Evolutionary conservation across 1,140 invertebrate species (phyloP).

Genomic region (Neodiprion virginianus): DNA sequence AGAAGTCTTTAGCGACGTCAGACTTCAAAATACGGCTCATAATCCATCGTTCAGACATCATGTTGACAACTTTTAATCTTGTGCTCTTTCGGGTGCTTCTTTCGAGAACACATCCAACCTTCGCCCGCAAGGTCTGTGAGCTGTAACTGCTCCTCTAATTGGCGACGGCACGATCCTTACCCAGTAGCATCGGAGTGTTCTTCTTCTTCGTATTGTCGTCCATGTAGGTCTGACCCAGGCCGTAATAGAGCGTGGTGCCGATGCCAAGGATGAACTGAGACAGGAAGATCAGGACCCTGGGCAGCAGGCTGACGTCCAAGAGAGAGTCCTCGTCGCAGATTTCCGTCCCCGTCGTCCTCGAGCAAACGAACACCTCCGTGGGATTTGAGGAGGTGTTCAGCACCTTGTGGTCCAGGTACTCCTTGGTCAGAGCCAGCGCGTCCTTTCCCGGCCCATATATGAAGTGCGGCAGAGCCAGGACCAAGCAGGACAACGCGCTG

Average conservation of each 20-base stretch:
- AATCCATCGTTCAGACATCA: too few relatives aligned
- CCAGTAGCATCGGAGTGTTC: conserved; percentile 70
- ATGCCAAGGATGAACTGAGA: conserved; percentile 76
- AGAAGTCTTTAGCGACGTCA: too few relatives aligned
- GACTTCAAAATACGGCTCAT: too few relatives aligned
- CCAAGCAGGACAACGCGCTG: conserved; percentile 70
- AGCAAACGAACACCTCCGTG: conserved; percentile 37
- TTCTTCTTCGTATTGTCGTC: conserved; percentile 76
- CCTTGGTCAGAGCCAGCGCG: conserved; percentile 56
- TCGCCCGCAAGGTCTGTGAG: too few relatives aligned
- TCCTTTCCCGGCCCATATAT: conserved; percentile 72
- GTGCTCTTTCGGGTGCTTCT: too few relatives aligned
- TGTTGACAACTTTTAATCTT: too few relatives aligned
- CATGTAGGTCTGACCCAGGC: conserved; percentile 72
- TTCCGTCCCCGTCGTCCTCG: conserved; percentile 39
- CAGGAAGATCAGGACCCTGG: conserved; percentile 70
- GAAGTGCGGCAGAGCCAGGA: conserved; percentile 72
- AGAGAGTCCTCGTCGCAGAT: conserved; percentile 57
- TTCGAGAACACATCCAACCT: too few relatives aligned
- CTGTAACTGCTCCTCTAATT: too few relatives aligned
- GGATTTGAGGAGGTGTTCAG: conserved; percentile 41
- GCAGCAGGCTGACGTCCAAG: conserved; percentile 59
- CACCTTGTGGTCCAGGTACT: conserved; percentile 53
- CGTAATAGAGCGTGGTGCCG: conserved; percentile 73
- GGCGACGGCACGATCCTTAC: conserved; percentile 40